Conservation (phyloP, 1,140 invertebrate genomes). For the Ceratina australensis region DNA sequence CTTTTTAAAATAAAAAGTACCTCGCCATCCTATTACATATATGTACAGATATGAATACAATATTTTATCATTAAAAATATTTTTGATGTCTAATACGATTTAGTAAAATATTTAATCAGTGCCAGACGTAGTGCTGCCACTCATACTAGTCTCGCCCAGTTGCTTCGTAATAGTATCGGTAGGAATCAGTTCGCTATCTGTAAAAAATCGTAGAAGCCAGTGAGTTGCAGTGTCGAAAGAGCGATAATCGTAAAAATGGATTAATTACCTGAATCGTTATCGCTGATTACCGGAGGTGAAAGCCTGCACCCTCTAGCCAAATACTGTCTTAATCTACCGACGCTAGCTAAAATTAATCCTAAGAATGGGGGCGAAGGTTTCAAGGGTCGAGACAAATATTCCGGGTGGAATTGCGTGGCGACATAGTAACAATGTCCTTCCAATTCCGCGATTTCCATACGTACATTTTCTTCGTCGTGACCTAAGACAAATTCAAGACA, state of each 20-base stretch:
- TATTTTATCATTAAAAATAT: conserved; percentile 15
- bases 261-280: conserved; percentile 83
- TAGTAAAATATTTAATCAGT: conserved; percentile 19
- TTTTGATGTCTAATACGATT: not conserved
- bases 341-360: conserved; percentile 94
- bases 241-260: not conserved
- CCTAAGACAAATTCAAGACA: conserved; percentile 67
- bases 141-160: conserved; percentile 37
- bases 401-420: conserved; percentile 98
- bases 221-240: not conserved
- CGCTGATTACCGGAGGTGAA: conserved; percentile 84
- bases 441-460: conserved; percentile 93
- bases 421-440: conserved; percentile 94
- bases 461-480: conserved; percentile 84
- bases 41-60: conserved; percentile 1
- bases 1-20: not conserved
- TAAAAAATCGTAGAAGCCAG: conserved; percentile 7
- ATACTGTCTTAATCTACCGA: conserved; percentile 86
- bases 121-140: conserved; percentile 40
- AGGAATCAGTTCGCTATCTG: conserved; percentile 39
- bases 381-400: conserved; percentile 96
- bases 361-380: conserved; percentile 97
- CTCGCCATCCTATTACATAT: not conserved
- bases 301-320: conserved; percentile 85
- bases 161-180: conserved; percentile 18